Evolutionary conservation across 1,140 invertebrate species (phyloP), one percentile per base, ranked within the genome.

Genomic region (Campoletis sonorensis): DNA sequence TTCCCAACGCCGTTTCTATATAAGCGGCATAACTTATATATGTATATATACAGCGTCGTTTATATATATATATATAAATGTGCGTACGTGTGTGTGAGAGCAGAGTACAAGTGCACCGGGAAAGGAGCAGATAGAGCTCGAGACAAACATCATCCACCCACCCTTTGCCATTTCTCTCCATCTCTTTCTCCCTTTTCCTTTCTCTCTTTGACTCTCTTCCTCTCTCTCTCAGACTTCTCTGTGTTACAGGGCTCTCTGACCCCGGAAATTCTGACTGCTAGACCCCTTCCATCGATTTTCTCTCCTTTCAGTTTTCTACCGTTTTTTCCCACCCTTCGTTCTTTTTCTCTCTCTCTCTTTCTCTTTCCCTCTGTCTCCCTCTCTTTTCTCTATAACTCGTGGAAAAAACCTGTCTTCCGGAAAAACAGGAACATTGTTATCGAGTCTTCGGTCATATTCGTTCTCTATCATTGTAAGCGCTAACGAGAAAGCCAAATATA

Each of bases 71-170:
- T 33, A 30, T 70, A 0, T 33, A 70, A 37, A 70, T 30, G 4
- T 18, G 18, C 10, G 33, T 33, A 33, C 27, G 33, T 33, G 1
- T 16, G 11, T 64, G 54, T 58, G 54, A n/a, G 54, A 8, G 61
- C 21, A 26, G 0, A 18, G 61, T 64, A 64, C 61, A 64, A 70
- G 30, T 33, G 67, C 67, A 33, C 67, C 67, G 16, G 67, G 67
- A 33, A 70, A 18, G 30, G 33, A 70, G n/a, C n/a, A n/a, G 67
- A 70, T 70, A 70, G 67, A 70, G 30, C 67, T 30, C 67, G 67
- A 70, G 67, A 70, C 67, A 70, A 70, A 70, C 67, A 70, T 70
- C 67, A 70, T 70, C 67, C 67, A 21, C 30, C 67, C 67, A 64
- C 67, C 67, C 30, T 70, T 18, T 11, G 30, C 4, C 26, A 15